Evolutionary conservation across 2,888 invertebrate genomes (phyloP).

Genomic region (Chrysina gloriosa): DNA sequence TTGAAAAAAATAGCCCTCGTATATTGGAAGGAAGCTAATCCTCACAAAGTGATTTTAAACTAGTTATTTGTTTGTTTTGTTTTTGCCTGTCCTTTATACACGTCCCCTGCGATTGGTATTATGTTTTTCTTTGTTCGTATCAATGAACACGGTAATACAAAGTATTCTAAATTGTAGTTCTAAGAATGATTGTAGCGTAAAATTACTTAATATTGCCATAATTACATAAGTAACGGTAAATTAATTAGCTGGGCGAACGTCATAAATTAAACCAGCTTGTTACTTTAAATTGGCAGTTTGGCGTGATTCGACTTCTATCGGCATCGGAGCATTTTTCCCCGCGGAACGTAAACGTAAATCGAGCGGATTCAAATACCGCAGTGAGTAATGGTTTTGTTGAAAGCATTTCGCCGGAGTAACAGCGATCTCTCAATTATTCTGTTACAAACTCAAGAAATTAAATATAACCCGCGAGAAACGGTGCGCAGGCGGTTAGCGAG

Average conservation of each 20-base stretch:
- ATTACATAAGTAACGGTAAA: conserved; percentile 24
- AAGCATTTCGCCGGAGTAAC: not conserved
- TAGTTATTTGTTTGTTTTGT: too few relatives aligned
- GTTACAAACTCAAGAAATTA: not conserved
- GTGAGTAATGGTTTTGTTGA: not conserved
- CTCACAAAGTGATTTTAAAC: too few relatives aligned
- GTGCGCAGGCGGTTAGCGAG: not conserved
- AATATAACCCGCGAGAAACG: not conserved
- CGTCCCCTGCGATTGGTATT: too few relatives aligned
- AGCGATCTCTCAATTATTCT: not conserved
- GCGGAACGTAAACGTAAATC: not conserved
- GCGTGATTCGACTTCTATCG: conserved; percentile 8
- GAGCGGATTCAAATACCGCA: not conserved
- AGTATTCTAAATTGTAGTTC: conserved; percentile 8
- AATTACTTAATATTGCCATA: conserved; percentile 12
- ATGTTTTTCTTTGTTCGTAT: too few relatives aligned
- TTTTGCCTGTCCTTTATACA: too few relatives aligned
- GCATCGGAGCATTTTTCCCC: not conserved
- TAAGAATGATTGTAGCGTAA: conserved; percentile 21
- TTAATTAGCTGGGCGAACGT: conserved; percentile 19
- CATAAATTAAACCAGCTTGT: conserved; percentile 13
- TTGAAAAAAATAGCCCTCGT: too few relatives aligned
- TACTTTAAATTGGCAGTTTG: conserved; percentile 20
- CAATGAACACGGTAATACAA: too few relatives aligned
- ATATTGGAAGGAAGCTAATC: too few relatives aligned